These are phyloP conservation scores for Brenthis hecate DNA, from an alignment of 2,888 invertebrate genomes.

Conservation along the genomic window DNA sequence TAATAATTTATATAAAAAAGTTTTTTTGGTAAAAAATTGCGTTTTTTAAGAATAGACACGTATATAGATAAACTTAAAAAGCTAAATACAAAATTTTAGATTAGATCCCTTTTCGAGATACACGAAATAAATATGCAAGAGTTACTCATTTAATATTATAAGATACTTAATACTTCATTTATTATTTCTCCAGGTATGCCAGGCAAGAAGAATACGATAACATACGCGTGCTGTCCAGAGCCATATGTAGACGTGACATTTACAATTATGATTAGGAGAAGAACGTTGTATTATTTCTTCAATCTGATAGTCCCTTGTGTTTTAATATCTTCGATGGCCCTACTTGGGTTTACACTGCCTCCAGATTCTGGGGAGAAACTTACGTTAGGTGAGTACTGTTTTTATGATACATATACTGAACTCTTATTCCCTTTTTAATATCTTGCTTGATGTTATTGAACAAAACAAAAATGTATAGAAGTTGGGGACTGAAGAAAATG, in stretches of 20 bases:
- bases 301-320: slow-evolving; percentile 99
- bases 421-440: too few relatives aligned
- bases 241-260: slow-evolving; percentile 98
- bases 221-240: slow-evolving; percentile 96
- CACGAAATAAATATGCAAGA: too few relatives aligned
- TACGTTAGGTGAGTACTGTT: slow-evolving; percentile 90
- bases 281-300: slow-evolving; percentile 99
- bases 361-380: slow-evolving; percentile 99
- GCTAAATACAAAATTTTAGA: background rate
- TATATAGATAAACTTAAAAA: too few relatives aligned
- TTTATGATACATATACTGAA: background rate
- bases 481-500: too few relatives aligned
- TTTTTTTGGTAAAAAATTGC: too few relatives aligned
- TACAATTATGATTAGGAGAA: slow-evolving; percentile 96
- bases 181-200: slow-evolving; percentile 88
- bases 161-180: background rate
- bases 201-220: slow-evolving; percentile 94
- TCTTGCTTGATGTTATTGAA: too few relatives aligned
- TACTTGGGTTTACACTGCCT: slow-evolving; percentile 98
- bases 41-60: too few relatives aligned
- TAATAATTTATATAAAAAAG: too few relatives aligned
- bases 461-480: too few relatives aligned
- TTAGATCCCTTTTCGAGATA: too few relatives aligned
- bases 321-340: slow-evolving; percentile 98
- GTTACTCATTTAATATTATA: too few relatives aligned